Conservation (phyloP, 64 coral and sea anemone species). For the Anthopleura sola region DNA sequence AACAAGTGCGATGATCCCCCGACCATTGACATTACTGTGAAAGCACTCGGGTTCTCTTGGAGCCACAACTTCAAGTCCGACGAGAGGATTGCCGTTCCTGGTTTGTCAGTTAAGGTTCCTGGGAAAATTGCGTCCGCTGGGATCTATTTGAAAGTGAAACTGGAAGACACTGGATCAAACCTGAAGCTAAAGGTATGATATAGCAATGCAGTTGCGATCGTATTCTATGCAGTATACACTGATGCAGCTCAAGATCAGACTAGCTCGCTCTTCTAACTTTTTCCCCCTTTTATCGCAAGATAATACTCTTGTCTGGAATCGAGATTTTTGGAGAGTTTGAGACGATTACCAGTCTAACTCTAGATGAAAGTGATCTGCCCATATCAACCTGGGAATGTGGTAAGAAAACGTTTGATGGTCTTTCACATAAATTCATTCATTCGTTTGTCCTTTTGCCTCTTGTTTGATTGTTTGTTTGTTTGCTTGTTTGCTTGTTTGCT, state of each 20-base stretch:
- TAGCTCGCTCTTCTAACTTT: not conserved
- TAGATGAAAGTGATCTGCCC: conserved; percentile 27
- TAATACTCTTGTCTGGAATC: conserved; percentile 4
- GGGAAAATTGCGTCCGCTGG: not conserved
- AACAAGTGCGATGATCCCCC: conserved; percentile 18
- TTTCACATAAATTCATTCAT: too few species aligned
- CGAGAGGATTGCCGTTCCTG: not conserved
- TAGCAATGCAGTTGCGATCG: too few species aligned
- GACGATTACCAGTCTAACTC: not conserved
- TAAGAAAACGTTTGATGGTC: not conserved
- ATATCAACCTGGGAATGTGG: conserved; percentile 45
- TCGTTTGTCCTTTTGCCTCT: too few species aligned
- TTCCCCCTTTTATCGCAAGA: not conserved
- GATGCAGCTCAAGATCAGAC: too few species aligned
- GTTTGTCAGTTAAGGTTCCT: not conserved
- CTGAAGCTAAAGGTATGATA: conserved; percentile 12
- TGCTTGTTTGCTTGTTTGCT: too few species aligned
- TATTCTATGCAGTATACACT: too few species aligned
- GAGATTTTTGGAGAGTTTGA: not conserved
- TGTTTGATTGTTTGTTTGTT: too few species aligned
- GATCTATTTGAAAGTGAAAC: not conserved
- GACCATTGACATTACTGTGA: not conserved
- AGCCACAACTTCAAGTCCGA: not conserved
- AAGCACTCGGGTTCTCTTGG: not conserved
- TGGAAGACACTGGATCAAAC: not conserved